These are phyloP conservation scores for Cassiopea xamachana DNA, from an alignment of 30 jellyfish, hydroid and myxozoan genomes.

Conservation along the genomic window DNA sequence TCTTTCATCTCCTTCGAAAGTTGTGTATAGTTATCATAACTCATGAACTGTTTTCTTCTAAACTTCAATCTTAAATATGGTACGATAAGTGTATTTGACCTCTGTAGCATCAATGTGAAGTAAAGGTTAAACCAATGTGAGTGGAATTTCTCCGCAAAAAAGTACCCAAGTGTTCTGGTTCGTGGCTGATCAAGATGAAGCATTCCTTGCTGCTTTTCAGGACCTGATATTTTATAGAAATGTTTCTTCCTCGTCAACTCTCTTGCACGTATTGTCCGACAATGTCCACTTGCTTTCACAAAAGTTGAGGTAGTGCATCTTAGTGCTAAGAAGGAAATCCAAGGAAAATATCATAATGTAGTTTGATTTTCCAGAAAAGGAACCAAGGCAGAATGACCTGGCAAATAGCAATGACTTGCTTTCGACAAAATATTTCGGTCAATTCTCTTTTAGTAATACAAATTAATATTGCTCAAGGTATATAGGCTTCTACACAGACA, in stretches of 20 bases:
- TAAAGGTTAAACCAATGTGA: conserved; percentile 88
- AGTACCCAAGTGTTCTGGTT: conserved; percentile 1
- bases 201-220: conserved; percentile 18
- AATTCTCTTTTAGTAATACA: too few relatives aligned
- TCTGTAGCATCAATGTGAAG: conserved; percentile 37
- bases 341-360: neutral
- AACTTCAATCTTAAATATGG: conserved; percentile 1
- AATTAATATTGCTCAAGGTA: too few relatives aligned
- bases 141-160: conserved; percentile 69
- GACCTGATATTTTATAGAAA: conserved; percentile 43
- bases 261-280: conserved; percentile 9
- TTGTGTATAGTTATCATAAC: conserved; percentile 60
- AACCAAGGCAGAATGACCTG: neutral
- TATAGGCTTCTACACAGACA: too few relatives aligned
- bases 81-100: conserved; percentile 18
- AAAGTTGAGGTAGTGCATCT: conserved; percentile 34
- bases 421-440: too few relatives aligned
- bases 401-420: too few relatives aligned
- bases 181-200: conserved; percentile 78
- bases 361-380: neutral
- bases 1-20: conserved; percentile 41
- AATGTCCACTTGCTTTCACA: neutral
- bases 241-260: neutral
- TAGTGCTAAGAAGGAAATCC: neutral
- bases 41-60: neutral